Conservation (phyloP, 2,113 vertebrate genomes). For the Neogale vison region DNA sequence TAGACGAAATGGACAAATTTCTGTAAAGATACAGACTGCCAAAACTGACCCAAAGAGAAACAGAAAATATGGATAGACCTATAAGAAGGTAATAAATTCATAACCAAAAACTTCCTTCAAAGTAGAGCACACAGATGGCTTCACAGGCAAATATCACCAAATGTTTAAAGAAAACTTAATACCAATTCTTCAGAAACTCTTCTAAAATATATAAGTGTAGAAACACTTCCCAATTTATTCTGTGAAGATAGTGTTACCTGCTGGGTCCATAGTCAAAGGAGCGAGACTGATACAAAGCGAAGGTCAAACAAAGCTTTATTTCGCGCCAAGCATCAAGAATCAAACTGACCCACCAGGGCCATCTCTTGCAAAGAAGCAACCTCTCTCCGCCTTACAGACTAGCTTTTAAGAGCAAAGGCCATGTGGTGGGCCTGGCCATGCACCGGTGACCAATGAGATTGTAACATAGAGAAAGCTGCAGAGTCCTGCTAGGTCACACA, state of each 20-base stretch:
- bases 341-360: no score
- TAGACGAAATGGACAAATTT: neutral
- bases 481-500: no score
- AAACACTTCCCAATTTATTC: neutral
- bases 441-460: no score
- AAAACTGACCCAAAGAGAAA: neutral
- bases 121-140: neutral
- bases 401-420: no score
- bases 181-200: neutral
- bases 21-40: neutral
- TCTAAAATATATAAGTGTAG: neutral
- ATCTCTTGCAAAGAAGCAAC: no score
- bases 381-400: no score
- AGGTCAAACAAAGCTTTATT: no score
- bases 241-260: neutral
- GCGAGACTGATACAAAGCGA: no score
- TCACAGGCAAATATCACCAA: neutral
- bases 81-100: neutral
- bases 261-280: no score
- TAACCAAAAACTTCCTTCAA: neutral
- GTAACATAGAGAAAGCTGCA: no score
- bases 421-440: no score
- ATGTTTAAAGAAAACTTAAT: neutral
- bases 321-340: no score
- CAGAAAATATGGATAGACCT: neutral